Base-by-base conservation (phyloP, 1,140 invertebrate species). In the Drosophila arizonae region DNA sequence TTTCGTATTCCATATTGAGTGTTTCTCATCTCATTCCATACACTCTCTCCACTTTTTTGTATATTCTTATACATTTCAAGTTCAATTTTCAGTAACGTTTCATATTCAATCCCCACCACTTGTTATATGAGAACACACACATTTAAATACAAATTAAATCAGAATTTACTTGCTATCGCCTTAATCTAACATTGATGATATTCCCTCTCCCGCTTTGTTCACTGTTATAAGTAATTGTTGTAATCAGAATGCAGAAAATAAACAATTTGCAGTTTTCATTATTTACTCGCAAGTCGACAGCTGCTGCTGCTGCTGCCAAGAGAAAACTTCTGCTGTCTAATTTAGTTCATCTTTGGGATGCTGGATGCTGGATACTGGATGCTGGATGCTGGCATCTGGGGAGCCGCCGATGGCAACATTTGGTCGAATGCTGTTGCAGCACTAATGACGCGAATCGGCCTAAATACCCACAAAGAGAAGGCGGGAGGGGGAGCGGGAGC, bases 401-500 rank as follows among this genome's bases (percentile, higher is more conserved):
- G 39, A 17, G 21, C 24, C 33, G 43, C 30, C 39, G 24, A 33
- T 52, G 60, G 71, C 65, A 69, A 73, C 71, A 73, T 73, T 73
- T 56, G 51, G 65, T 62, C n/a, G 75, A 50, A 50, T 66, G 57
- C 56, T 41, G 69, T 28, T 60, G 63, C 61, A 73, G 69, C 82
- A 71, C 82, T 87, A 86, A 86, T 86, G 82, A 86, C 79, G 76
- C 79, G 81, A 82, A 77, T 77, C 79, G 72, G 82, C 72, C 76
- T 77, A 87, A 86, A 86, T 87, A 77, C 79, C 82, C 78, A 86
- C 82, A 17, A n/a, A 86, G 81, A 17, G 43, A 5, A 6, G 41
- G 3, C 4, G 41, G 13, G 1, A 13, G 30, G 21, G 24, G 1
- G 17, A 26, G n/a, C 4, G 33, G 62, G 13, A 28, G 10, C 13